Percentiles rank a stretch among this genome's conserved stretches.
Evolutionary conservation across 2,797 vertebrate genomes (phyloP).

Genomic region (Graptemys geographica): DNA sequence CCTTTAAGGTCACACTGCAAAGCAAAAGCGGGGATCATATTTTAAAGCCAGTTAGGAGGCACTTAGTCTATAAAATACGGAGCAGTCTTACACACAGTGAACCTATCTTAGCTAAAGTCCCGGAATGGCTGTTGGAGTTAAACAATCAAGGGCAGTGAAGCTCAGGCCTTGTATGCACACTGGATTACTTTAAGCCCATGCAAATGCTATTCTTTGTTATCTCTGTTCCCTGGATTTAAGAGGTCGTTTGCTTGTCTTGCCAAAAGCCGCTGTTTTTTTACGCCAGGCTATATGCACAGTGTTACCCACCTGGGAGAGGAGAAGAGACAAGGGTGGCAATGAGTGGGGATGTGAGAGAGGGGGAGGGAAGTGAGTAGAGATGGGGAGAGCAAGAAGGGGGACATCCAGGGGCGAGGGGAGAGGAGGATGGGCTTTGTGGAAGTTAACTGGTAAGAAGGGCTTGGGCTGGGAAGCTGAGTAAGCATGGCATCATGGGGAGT

Average conservation of each 20-base stretch:
- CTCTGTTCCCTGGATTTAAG: neutral
- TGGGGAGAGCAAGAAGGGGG: neutral
- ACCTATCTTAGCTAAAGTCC: neutral
- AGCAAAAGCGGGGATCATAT: rapidly evolving
- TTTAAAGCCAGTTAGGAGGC: neutral
- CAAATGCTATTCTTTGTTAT: neutral
- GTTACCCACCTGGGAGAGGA: neutral
- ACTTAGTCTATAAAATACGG: neutral
- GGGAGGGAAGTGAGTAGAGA: neutral
- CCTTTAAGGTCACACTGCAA: neutral
- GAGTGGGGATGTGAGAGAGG: neutral
- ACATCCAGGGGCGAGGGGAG: neutral
- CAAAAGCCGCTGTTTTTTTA: neutral
- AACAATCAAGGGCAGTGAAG: neutral
- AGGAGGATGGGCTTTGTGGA: neutral
- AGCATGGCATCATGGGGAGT: neutral
- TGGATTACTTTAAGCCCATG: conserved; percentile 12
- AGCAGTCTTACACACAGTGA: neutral
- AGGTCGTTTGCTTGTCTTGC: neutral
- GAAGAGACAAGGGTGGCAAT: neutral
- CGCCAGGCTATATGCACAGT: neutral
- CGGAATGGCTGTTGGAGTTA: neutral
- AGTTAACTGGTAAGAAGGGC: neutral
- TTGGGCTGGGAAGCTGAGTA: neutral
- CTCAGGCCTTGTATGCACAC: neutral